phyloP scores from a whole-genome alignment of 92 coral and sea anemone species.

The Metridium senile region DNA sequence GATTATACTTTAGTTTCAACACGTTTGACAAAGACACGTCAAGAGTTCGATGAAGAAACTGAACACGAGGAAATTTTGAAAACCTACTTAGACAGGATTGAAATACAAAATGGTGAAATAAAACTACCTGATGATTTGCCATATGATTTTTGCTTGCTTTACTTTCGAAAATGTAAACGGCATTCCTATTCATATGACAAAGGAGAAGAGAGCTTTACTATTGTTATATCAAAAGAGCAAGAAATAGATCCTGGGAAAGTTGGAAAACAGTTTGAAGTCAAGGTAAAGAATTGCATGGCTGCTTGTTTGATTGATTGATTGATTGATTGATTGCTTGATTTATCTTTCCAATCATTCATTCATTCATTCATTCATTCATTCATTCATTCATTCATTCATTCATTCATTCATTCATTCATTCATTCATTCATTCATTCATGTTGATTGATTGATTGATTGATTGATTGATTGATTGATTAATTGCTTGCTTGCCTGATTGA shows the following conservation, averaged over 20 bases:
- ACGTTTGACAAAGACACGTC: background rate
- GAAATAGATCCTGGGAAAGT: constrained; percentile 6
- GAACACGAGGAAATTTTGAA: constrained; percentile 3
- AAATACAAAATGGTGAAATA: background rate
- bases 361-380: too few relatives aligned
- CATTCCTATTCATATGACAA: background rate
- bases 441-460: too few relatives aligned
- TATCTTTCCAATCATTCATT: too few relatives aligned
- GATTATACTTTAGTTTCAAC: too few relatives aligned
- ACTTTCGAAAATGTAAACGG: constrained; percentile 16
- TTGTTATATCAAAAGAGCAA: constrained; percentile 22
- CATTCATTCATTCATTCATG: too few relatives aligned
- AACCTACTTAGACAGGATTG: constrained; percentile 11
- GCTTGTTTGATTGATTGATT: too few relatives aligned
- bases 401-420: too few relatives aligned
- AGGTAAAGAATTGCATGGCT: background rate
- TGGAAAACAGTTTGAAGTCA: background rate
- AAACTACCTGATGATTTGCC: constrained; percentile 15
- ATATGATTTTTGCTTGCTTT: constrained; percentile 1
- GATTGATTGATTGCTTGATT: too few relatives aligned
- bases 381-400: too few relatives aligned
- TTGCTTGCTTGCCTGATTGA: too few relatives aligned
- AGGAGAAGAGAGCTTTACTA: background rate
- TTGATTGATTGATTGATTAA: too few relatives aligned
- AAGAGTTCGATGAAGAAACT: background rate